Evolutionary conservation across 2,113 vertebrate genomes (phyloP).

Genomic region (Hemichromis elongatus): DNA sequence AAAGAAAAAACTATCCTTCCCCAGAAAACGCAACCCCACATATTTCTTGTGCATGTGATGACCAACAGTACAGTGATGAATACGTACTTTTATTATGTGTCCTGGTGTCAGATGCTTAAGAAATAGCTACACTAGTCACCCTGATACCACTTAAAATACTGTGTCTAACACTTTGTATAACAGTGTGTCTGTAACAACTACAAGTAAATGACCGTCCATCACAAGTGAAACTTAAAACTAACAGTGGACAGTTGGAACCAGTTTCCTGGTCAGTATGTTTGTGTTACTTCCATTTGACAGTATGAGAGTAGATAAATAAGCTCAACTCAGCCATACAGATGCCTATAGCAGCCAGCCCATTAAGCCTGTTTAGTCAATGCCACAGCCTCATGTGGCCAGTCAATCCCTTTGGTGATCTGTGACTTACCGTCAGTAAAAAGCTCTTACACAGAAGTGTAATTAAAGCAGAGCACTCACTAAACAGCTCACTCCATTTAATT

Average conservation of each 20-base stretch:
- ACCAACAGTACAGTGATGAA: not conserved
- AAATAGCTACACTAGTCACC: not conserved
- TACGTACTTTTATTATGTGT: not conserved
- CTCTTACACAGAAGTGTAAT: not conserved
- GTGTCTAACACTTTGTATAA: not conserved
- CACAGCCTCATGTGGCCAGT: not conserved
- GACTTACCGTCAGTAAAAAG: conserved; percentile 1
- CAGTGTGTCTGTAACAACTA: not conserved
- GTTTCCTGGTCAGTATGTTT: no score
- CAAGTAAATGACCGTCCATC: not conserved
- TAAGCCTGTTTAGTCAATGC: not conserved
- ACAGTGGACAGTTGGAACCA: not conserved
- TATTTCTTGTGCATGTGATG: not conserved
- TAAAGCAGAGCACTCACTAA: not conserved
- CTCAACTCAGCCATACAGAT: not conserved
- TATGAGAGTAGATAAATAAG: not conserved
- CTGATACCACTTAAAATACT: not conserved
- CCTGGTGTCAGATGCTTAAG: not conserved
- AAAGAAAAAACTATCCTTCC: not conserved
- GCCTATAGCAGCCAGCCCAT: not conserved
- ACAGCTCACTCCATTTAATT: not conserved
- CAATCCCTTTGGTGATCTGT: not conserved
- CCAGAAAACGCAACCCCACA: not conserved
- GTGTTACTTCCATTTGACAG: not conserved
- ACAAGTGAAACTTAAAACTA: not conserved